These are phyloP conservation scores for Oryzias dopingdopingensis DNA, from an alignment of 2,797 vertebrate genomes.

Conservation along the genomic window DNA sequence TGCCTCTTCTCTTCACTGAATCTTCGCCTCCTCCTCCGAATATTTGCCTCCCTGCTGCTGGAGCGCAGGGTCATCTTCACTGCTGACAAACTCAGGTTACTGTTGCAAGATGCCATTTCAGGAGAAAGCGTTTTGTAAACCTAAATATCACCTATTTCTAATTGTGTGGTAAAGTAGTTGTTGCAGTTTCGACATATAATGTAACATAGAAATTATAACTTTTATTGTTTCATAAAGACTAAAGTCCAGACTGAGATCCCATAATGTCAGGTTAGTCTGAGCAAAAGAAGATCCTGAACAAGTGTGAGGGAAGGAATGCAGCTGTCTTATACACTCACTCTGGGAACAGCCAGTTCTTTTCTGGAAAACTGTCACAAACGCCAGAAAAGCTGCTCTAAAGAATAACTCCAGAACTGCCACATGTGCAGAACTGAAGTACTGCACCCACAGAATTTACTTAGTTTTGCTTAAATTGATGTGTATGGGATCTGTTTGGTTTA, in stretches of 20 bases:
- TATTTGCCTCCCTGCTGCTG: conserved; percentile 94
- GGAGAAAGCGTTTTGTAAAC: neutral
- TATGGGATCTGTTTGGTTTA: too few species aligned
- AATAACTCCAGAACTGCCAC: conserved; percentile 33
- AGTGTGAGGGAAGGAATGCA: conserved; percentile 73
- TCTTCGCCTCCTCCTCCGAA: conserved; percentile 88
- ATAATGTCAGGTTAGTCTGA: conserved; percentile 18
- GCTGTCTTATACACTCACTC: conserved; percentile 71
- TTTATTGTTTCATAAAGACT: too few species aligned
- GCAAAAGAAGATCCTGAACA: conserved; percentile 34
- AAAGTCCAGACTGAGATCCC: too few species aligned
- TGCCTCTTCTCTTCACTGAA: conserved; percentile 93
- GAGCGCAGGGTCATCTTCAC: conserved; percentile 96
- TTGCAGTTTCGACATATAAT: too few species aligned
- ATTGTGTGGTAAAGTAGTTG: neutral
- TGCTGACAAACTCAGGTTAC: conserved; percentile 94
- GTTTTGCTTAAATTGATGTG: too few species aligned
- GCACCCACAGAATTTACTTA: conserved; percentile 13
- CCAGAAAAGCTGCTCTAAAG: conserved; percentile 52
- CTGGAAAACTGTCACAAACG: conserved; percentile 67
- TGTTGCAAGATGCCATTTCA: neutral
- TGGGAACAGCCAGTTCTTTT: conserved; percentile 67
- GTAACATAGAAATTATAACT: too few species aligned
- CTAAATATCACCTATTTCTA: neutral
- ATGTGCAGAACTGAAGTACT: conserved; percentile 40